A percentile compares a stretch with the other conserved stretches of the same genome.
Evolutionary conservation across 1,140 invertebrate genomes (phyloP).

Genomic region (Cherax quadricarinatus): DNA sequence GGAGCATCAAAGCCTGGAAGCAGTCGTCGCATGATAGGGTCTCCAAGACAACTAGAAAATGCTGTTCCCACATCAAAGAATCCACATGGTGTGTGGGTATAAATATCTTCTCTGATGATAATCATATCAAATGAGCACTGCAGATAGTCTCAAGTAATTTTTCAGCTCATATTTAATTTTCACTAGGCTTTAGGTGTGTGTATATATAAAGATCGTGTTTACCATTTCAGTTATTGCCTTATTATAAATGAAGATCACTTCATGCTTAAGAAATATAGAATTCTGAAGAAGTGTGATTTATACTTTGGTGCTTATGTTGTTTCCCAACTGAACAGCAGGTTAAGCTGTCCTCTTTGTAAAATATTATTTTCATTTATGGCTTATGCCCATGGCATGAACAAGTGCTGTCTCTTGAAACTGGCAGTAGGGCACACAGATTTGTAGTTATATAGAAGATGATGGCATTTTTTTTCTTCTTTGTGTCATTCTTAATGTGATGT

Average conservation of each 20-base stretch:
- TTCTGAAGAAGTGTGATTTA: not conserved
- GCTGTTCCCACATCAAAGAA: slow-evolving; percentile 96
- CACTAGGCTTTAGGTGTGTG: not conserved
- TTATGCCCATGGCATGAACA: not conserved
- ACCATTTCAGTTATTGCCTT: not conserved
- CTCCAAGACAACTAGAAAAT: slow-evolving; percentile 92
- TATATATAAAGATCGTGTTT: not conserved
- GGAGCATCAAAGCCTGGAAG: slow-evolving; percentile 90
- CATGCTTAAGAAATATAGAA: not conserved
- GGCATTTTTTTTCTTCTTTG: not conserved
- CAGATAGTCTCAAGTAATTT: not conserved
- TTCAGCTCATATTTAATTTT: not conserved
- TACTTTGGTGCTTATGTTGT: not conserved
- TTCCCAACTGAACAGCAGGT: not conserved
- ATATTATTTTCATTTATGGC: not conserved
- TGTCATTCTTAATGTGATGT: not conserved
- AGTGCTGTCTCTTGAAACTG: not conserved
- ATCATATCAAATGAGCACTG: not conserved
- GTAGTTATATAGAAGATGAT: not conserved
- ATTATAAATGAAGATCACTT: not conserved
- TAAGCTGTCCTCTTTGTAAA: not conserved
- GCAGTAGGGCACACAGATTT: not conserved
- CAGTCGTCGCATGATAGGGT: slow-evolving; percentile 92
- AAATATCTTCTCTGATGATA: slow-evolving; percentile 73
- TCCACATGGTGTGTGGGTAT: slow-evolving; percentile 97